A percentile compares a stretch with the other conserved stretches of the same genome.
These are phyloP conservation scores for Salarias fasciatus DNA, from an alignment of 2,797 vertebrate genomes.

Conservation along the genomic window DNA sequence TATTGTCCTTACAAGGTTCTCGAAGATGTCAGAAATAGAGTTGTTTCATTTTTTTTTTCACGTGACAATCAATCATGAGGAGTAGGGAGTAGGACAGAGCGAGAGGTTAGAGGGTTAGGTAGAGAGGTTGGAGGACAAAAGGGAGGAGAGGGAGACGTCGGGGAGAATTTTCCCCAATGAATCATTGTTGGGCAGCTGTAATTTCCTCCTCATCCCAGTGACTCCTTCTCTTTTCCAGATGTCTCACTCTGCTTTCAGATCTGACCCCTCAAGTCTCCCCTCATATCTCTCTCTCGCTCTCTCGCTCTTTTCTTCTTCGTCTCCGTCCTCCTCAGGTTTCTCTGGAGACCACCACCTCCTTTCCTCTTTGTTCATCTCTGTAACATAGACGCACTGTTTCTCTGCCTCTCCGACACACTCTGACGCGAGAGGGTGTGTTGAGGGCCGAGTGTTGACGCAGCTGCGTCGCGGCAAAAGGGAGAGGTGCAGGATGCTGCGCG, in stretches of 20 bases:
- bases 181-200: slow-evolving; percentile 82
- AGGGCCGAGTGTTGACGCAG: slow-evolving; percentile 70
- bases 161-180: slow-evolving; percentile 82
- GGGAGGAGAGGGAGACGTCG: slow-evolving; percentile 68
- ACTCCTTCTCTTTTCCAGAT: slow-evolving; percentile 83
- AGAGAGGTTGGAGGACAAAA: slow-evolving; percentile 56
- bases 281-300: slow-evolving; percentile 51
- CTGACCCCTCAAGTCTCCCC: slow-evolving; percentile 68
- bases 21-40: slow-evolving; percentile 32
- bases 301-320: slow-evolving; percentile 17
- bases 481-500: slow-evolving; percentile 60
- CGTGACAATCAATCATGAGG: slow-evolving; percentile 47
- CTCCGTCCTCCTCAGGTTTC: slow-evolving; percentile 52
- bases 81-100: slow-evolving; percentile 29
- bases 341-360: slow-evolving; percentile 53
- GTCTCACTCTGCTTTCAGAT: slow-evolving; percentile 78
- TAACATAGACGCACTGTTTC: slow-evolving; percentile 64
- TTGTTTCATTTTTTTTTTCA: slow-evolving; percentile 50
- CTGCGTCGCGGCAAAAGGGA: slow-evolving; percentile 67
- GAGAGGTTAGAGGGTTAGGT: slow-evolving; percentile 58
- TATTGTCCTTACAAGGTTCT: slow-evolving; percentile 35
- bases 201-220: slow-evolving; percentile 78
- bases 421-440: slow-evolving; percentile 57
- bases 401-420: slow-evolving; percentile 53
- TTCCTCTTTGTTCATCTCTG: slow-evolving; percentile 54